Evolutionary conservation across 1,140 invertebrate species (phyloP).

Genomic region (Drosophila pachea): DNA sequence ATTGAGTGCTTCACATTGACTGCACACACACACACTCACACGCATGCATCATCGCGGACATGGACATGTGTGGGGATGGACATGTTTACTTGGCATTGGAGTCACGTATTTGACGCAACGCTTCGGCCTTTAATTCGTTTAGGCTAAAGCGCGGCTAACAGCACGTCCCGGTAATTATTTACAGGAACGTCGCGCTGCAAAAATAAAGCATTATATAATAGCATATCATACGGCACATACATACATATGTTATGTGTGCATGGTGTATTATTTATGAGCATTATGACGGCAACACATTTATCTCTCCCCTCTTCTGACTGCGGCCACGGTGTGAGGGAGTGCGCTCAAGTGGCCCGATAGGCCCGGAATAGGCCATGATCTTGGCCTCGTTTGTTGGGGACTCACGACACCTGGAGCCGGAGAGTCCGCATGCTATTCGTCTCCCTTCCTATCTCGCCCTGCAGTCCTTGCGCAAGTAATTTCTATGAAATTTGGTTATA

Average conservation of each 20-base stretch:
- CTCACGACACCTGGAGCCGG: too few species aligned
- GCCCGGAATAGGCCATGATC: background rate
- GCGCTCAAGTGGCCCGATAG: background rate
- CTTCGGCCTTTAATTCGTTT: constrained; percentile 73
- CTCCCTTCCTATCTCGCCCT: too few species aligned
- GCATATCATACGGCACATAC: constrained; percentile 60
- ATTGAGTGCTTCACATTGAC: constrained; percentile 66
- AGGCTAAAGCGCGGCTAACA: constrained; percentile 48
- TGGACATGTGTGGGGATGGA: constrained; percentile 1
- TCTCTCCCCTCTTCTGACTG: constrained; percentile 46
- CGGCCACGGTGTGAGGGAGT: too few species aligned
- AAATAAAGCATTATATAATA: constrained; percentile 71
- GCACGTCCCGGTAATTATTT: constrained; percentile 75
- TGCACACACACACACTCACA: too few species aligned
- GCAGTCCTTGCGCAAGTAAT: background rate
- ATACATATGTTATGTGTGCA: too few species aligned
- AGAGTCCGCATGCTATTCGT: too few species aligned
- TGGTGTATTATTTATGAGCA: constrained; percentile 65
- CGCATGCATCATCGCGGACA: background rate
- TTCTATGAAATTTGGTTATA: constrained; percentile 2
- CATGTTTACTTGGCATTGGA: constrained; percentile 56
- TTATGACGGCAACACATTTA: constrained; percentile 61
- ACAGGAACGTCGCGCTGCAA: constrained; percentile 55
- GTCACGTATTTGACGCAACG: constrained; percentile 76
- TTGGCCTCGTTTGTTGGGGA: too few species aligned